These are phyloP conservation scores for Argyrosomus japonicus DNA, from an alignment of 2,113 vertebrate genomes.

Conservation along the genomic window DNA sequence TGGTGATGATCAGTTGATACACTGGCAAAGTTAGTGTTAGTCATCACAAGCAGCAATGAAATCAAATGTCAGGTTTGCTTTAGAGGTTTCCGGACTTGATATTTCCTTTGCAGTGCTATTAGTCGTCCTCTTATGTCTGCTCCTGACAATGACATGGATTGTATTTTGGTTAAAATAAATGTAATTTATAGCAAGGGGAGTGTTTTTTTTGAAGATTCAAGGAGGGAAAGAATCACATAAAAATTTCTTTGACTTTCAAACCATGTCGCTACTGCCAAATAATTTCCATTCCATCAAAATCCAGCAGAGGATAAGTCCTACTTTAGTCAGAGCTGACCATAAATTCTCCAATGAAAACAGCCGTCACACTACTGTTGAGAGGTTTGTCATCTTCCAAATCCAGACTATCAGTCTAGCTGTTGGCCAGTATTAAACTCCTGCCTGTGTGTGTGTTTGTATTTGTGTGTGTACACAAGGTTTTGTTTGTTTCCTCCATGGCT, in stretches of 20 bases:
- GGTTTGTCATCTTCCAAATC: constrained; percentile 37
- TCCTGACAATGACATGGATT: neutral
- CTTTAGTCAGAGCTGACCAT: neutral
- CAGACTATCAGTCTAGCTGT: constrained; percentile 36
- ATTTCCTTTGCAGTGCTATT: neutral
- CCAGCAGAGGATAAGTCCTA: constrained; percentile 4
- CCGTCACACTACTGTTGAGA: constrained; percentile 8
- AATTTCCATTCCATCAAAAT: constrained; percentile 20
- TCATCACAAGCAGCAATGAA: neutral
- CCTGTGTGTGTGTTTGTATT: constrained; percentile 16
- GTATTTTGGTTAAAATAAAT: neutral
- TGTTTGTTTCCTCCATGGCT: constrained; percentile 21
- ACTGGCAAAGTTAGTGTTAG: constrained; percentile 1
- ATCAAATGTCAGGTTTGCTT: neutral
- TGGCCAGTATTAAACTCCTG: constrained; percentile 16
- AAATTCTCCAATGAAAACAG: constrained; percentile 24
- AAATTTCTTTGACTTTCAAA: constrained; percentile 11
- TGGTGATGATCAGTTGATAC: constrained; percentile 10
- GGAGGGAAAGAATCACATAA: neutral
- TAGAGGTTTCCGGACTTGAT: neutral
- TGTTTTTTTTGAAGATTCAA: neutral
- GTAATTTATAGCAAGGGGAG: neutral
- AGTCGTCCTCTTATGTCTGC: neutral
- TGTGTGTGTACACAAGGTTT: constrained; percentile 2
- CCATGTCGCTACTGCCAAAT: neutral